A percentile compares a stretch with the other conserved stretches of the same genome.
Evolutionary conservation across 2,888 invertebrate species (phyloP).

Genomic region (Andricus curvator): DNA sequence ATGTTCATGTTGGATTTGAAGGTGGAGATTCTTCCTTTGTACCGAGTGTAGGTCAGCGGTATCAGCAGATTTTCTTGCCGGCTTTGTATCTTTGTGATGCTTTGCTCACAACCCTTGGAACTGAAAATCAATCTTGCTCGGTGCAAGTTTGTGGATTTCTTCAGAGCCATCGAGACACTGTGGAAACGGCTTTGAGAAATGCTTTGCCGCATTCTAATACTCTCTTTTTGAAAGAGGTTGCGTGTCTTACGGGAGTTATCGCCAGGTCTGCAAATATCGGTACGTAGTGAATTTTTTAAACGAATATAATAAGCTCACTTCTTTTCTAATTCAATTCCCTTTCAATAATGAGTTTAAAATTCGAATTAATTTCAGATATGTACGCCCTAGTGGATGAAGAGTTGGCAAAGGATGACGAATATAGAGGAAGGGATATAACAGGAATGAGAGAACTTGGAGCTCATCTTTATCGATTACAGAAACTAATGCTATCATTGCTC

Average conservation of each 20-base stretch:
- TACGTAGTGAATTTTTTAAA: conserved; percentile 50
- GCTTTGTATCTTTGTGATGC: conserved; percentile 90
- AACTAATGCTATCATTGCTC: conserved; percentile 87
- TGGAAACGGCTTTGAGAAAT: conserved; percentile 88
- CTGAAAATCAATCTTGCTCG: conserved; percentile 90
- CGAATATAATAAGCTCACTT: background rate
- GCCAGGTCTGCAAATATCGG: conserved; percentile 83
- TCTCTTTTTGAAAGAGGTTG: conserved; percentile 86
- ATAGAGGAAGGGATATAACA: conserved; percentile 64
- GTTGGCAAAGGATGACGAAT: conserved; percentile 62
- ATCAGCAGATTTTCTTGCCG: conserved; percentile 90
- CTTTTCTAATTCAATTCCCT: background rate
- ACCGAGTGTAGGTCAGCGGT: conserved; percentile 85
- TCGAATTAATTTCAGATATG: conserved; percentile 65
- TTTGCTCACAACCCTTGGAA: conserved; percentile 89
- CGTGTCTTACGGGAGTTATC: conserved; percentile 87
- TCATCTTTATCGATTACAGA: conserved; percentile 85
- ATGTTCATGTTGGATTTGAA: conserved; percentile 78
- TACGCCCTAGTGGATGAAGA: conserved; percentile 75
- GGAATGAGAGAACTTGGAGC: conserved; percentile 79
- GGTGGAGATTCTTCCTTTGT: conserved; percentile 78
- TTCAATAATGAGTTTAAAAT: background rate
- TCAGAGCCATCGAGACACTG: conserved; percentile 89
- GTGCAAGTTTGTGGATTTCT: conserved; percentile 90
- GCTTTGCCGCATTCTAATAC: conserved; percentile 84